phyloP scores from a whole-genome alignment of 2,113 vertebrate genomes.

The Scolopax mira region DNA sequence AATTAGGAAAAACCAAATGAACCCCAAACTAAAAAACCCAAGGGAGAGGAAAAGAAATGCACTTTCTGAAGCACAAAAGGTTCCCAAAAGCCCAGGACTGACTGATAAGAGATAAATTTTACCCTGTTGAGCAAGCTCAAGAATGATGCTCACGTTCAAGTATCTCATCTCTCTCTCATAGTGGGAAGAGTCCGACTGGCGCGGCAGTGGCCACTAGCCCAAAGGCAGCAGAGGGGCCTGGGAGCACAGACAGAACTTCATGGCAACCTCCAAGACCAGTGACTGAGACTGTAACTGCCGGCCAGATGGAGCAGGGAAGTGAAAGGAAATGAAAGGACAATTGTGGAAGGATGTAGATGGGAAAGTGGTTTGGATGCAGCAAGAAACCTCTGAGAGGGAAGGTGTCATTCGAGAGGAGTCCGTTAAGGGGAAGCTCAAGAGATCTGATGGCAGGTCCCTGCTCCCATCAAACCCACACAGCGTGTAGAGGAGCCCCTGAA shows the following conservation, averaged over 20 bases:
- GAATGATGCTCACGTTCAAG: neutral
- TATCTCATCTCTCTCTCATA: neutral
- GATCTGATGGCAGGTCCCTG: neutral
- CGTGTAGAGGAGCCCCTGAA: neutral
- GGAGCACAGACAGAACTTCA: neutral
- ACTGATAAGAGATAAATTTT: neutral
- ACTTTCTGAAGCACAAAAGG: neutral
- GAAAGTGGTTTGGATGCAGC: neutral
- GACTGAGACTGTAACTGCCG: neutral
- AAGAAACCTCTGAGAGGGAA: neutral
- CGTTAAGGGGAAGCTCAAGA: neutral
- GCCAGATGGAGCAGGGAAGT: neutral
- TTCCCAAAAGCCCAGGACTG: neutral
- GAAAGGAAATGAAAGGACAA: neutral
- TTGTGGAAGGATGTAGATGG: neutral
- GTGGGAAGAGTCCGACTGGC: neutral
- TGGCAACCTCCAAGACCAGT: neutral
- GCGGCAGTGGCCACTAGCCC: neutral
- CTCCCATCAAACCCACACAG: neutral
- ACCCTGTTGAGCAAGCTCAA: slow-evolving; percentile 7
- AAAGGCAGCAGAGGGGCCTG: neutral
- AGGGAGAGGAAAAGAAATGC: neutral
- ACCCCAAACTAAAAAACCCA: neutral
- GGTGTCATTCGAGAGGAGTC: neutral
- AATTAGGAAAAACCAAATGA: neutral